These are phyloP conservation scores for Nomia melanderi DNA, from an alignment of 1,140 invertebrate species.

Conservation along the genomic window DNA sequence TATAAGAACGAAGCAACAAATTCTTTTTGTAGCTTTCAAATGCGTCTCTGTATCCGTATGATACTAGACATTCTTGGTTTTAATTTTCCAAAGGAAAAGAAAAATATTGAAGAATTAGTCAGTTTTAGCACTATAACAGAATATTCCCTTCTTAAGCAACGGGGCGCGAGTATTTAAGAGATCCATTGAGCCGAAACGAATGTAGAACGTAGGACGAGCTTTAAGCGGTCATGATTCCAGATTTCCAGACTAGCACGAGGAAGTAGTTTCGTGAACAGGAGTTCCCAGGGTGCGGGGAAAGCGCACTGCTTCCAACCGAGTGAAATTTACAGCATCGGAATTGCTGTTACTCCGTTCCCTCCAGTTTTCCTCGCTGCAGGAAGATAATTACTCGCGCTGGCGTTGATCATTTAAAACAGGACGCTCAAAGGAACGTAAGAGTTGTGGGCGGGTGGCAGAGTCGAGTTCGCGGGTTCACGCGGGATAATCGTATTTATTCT, in stretches of 20 bases:
- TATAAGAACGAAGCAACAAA: no score
- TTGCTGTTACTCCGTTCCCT: not conserved
- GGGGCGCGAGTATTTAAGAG: not conserved
- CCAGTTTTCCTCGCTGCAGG: not conserved
- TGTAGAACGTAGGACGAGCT: not conserved
- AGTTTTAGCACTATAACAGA: no score
- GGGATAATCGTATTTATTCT: not conserved
- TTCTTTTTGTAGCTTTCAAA: no score
- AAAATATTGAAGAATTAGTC: no score
- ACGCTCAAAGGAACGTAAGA: not conserved
- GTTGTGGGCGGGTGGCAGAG: not conserved
- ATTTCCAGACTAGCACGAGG: not conserved
- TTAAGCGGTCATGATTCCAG: constrained; percentile 8
- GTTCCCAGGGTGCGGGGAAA: not conserved
- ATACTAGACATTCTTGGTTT: no score
- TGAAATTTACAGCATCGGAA: constrained; percentile 25
- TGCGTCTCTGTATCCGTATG: no score
- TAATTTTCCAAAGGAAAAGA: no score
- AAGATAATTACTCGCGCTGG: constrained; percentile 19
- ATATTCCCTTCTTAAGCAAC: no score
- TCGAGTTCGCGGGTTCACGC: not conserved
- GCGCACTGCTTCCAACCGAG: not conserved
- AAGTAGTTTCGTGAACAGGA: constrained; percentile 14
- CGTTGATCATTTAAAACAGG: constrained; percentile 15
- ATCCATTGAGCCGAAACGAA: not conserved